Conservation (phyloP, 2,797 vertebrate species). For the Macrochelys suwanniensis region DNA sequence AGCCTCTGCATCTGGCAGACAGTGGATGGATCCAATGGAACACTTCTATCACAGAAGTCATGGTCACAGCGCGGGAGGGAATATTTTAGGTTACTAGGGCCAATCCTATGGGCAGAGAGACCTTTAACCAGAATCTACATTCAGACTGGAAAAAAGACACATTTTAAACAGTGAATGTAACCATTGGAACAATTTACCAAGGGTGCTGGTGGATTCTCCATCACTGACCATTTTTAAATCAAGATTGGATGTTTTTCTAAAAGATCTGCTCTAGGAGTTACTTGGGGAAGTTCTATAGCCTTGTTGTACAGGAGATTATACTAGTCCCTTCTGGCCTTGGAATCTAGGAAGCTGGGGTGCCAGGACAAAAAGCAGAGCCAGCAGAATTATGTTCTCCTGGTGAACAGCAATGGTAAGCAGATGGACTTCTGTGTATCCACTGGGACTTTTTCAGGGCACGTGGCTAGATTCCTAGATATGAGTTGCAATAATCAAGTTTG, state of each 20-base stretch:
- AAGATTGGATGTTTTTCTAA: no score
- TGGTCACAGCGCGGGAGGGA: not conserved
- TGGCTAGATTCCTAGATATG: not conserved
- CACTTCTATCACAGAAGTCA: not conserved
- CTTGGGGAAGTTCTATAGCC: no score
- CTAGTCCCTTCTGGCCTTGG: no score
- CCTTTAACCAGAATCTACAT: not conserved
- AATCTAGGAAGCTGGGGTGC: not conserved
- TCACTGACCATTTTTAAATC: no score
- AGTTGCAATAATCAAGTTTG: not conserved
- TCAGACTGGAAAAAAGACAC: not conserved
- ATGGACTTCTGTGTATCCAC: not conserved
- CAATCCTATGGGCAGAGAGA: not conserved
- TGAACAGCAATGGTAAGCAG: not conserved
- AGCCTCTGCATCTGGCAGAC: not conserved
- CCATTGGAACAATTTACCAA: no score
- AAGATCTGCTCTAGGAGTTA: no score
- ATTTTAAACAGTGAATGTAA: no score
- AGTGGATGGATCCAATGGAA: not conserved
- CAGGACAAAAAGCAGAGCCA: not conserved
- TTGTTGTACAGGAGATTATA: no score
- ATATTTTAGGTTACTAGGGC: not conserved
- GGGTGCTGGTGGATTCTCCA: no score
- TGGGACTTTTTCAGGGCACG: not conserved
- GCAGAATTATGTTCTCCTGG: not conserved